These are phyloP conservation scores for Crematogaster levior DNA, from an alignment of 2,888 invertebrate species.

Conservation along the genomic window DNA sequence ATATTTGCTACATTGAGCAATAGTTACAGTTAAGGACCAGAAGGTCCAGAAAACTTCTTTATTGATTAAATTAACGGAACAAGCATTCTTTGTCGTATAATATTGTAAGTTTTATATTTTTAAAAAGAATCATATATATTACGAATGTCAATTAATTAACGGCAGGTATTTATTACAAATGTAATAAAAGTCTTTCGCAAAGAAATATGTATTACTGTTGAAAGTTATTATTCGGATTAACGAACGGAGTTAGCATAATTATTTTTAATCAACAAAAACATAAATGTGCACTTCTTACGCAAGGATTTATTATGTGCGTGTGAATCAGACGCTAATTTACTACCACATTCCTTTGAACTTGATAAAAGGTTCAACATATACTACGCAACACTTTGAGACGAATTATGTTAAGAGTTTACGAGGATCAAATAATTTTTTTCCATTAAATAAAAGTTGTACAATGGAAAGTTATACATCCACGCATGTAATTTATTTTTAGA, in stretches of 20 bases:
- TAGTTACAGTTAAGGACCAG: neutral
- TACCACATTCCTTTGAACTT: neutral
- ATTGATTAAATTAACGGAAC: neutral
- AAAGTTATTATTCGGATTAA: neutral
- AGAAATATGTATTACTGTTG: neutral
- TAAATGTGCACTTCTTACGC: neutral
- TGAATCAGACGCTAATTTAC: conserved; percentile 24
- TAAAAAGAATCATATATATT: neutral
- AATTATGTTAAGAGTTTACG: neutral
- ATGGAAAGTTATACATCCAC: neutral
- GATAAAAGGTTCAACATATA: conserved; percentile 27
- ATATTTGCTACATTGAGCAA: neutral
- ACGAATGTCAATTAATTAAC: neutral
- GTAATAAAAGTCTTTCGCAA: neutral
- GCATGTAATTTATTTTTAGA: neutral
- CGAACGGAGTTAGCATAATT: neutral
- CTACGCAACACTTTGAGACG: neutral
- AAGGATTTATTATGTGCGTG: conserved; percentile 6
- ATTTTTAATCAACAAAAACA: neutral
- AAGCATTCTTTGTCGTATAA: neutral
- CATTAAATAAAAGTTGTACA: too few species aligned
- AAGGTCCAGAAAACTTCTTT: neutral
- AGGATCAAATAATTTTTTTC: conserved; percentile 6
- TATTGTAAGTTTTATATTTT: neutral
- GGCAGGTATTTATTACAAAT: too few species aligned